Percentiles rank a stretch among this genome's conserved stretches.
Evolutionary conservation across 2,797 vertebrate genomes (phyloP).

Genomic region (Ambastaia sidthimunki): DNA sequence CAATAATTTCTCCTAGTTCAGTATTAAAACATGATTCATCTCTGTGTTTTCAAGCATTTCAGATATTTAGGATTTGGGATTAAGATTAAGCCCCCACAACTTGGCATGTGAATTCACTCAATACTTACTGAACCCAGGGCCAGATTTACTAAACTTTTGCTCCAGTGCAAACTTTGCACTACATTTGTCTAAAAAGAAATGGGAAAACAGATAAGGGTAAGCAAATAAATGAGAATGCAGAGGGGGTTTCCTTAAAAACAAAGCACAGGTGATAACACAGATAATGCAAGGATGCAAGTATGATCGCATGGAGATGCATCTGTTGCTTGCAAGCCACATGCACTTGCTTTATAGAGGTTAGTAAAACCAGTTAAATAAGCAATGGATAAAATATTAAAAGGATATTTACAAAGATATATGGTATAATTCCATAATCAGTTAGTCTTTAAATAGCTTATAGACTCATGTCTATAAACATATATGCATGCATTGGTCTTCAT

Average conservation of each 20-base stretch:
- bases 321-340: slow-evolving; percentile 10
- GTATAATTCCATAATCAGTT: not conserved
- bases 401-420: not conserved
- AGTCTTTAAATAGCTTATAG: not conserved
- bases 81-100: slow-evolving; percentile 32
- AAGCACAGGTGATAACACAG: not conserved
- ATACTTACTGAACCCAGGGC: slow-evolving; percentile 86
- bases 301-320: not conserved
- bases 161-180: slow-evolving; percentile 76
- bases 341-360: not conserved
- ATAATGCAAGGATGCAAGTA: not conserved
- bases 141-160: slow-evolving; percentile 80
- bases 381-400: not conserved
- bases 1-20: not conserved
- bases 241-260: slow-evolving; percentile 14
- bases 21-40: not conserved
- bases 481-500: not conserved
- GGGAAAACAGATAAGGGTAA: slow-evolving; percentile 63
- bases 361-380: not conserved
- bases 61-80: not conserved
- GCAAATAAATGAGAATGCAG: slow-evolving; percentile 64
- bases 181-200: slow-evolving; percentile 83
- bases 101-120: slow-evolving; percentile 64
- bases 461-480: not conserved
- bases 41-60: not conserved